Percentiles rank a stretch among this genome's conserved stretches.
These are phyloP conservation scores for Poecilia picta DNA, from an alignment of 2,797 vertebrate species.

Conservation along the genomic window DNA sequence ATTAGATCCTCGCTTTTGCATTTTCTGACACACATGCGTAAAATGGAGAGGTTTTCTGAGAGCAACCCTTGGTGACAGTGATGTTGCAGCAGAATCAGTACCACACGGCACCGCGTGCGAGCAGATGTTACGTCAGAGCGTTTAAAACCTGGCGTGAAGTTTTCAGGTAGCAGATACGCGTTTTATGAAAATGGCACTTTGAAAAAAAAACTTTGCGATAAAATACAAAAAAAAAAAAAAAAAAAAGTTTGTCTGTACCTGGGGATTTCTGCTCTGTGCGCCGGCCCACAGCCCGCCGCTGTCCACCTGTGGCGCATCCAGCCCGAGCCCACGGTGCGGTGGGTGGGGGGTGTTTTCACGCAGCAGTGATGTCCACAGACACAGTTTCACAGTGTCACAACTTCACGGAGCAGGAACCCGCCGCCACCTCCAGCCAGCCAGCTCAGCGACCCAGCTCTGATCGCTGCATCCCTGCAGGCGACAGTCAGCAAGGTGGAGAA, in stretches of 20 bases:
- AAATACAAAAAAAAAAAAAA: not conserved
- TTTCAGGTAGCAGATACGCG: not conserved
- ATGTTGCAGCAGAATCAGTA: not conserved
- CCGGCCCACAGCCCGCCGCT: slow-evolving; percentile 45
- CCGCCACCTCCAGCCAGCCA: slow-evolving; percentile 1
- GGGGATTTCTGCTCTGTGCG: slow-evolving; percentile 35
- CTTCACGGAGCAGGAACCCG: slow-evolving; percentile 2
- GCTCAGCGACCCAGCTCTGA: slow-evolving; percentile 18
- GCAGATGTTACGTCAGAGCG: not conserved
- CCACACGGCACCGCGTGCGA: not conserved
- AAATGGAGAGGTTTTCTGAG: not conserved
- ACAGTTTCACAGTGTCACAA: not conserved
- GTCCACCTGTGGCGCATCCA: slow-evolving; percentile 70
- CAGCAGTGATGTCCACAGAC: slow-evolving; percentile 4
- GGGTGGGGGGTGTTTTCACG: slow-evolving; percentile 1
- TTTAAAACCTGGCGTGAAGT: not conserved
- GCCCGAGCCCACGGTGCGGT: slow-evolving; percentile 12
- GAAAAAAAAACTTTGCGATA: not conserved
- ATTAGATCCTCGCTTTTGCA: not conserved
- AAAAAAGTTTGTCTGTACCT: slow-evolving; percentile 37
- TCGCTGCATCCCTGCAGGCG: slow-evolving; percentile 51
- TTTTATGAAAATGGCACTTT: not conserved
- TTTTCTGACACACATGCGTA: not conserved
- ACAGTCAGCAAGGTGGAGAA: slow-evolving; percentile 1
- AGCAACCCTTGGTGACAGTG: not conserved